These are phyloP conservation scores for Torymus aiolomorphi DNA, from an alignment of 2,888 invertebrate genomes.

Conservation along the genomic window DNA sequence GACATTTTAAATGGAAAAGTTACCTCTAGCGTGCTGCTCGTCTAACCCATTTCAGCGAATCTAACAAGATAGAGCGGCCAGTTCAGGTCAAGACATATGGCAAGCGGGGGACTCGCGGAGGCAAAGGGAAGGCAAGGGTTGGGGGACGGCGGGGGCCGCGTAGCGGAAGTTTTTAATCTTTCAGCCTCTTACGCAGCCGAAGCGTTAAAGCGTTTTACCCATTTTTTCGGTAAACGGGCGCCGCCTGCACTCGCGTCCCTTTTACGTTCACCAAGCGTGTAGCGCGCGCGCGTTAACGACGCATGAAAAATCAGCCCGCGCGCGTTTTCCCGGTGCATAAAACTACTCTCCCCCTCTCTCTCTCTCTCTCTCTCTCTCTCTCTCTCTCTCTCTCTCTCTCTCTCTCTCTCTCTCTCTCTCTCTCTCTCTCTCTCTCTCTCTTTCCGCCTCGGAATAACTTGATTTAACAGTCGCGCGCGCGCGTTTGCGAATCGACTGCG, in stretches of 20 bases:
- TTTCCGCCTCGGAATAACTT: background rate
- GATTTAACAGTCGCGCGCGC: constrained; percentile 1
- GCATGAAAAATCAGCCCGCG: background rate
- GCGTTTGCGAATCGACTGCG: constrained; percentile 2
- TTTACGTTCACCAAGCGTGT: background rate
- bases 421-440: too few relatives aligned
- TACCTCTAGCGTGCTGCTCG: background rate
- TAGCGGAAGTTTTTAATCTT: constrained; percentile 54
- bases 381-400: too few relatives aligned
- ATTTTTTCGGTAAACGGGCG: constrained; percentile 5
- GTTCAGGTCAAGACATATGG: constrained; percentile 43
- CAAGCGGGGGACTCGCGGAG: background rate
- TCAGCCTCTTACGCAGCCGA: constrained; percentile 1
- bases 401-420: too few relatives aligned
- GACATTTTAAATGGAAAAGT: too few relatives aligned
- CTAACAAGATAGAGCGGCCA: too few relatives aligned
- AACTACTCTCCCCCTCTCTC: background rate
- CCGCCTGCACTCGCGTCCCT: background rate
- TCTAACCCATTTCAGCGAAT: background rate
- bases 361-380: too few relatives aligned
- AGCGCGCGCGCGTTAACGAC: background rate
- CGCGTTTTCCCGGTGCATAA: background rate
- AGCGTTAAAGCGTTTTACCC: constrained; percentile 6
- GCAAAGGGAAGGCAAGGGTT: constrained; percentile 50
- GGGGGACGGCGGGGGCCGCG: background rate